A percentile compares a stretch with the other conserved stretches of the same genome.
These are phyloP conservation scores for Drosophila prosaltans DNA, from an alignment of 1,140 invertebrate species.

Conservation along the genomic window DNA sequence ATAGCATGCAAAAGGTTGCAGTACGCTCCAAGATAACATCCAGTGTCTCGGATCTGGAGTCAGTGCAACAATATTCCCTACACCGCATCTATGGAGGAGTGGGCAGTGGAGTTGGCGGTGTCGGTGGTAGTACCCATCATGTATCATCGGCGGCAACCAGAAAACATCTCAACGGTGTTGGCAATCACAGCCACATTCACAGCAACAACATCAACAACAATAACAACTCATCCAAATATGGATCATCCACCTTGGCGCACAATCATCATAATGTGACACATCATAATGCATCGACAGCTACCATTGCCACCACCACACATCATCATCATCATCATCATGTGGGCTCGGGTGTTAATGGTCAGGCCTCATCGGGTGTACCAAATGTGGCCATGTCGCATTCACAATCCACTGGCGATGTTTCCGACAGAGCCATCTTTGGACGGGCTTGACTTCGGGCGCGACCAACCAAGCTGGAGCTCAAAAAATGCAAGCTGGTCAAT, in stretches of 20 bases:
- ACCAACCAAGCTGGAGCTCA: slow-evolving; percentile 81
- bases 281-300: slow-evolving; percentile 76
- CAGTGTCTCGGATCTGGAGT: slow-evolving; percentile 79
- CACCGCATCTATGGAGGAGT: slow-evolving; percentile 75
- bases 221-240: slow-evolving; percentile 48
- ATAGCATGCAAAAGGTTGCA: slow-evolving; percentile 81
- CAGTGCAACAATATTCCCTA: slow-evolving; percentile 79
- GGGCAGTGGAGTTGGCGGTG: slow-evolving; percentile 20
- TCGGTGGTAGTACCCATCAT: slow-evolving; percentile 64
- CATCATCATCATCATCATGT: slow-evolving; percentile 61
- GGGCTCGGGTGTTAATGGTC: slow-evolving; percentile 5
- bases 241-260: slow-evolving; percentile 67
- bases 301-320: slow-evolving; percentile 65
- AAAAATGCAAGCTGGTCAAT: slow-evolving; percentile 82
- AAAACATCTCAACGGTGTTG: slow-evolving; percentile 64
- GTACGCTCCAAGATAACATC: slow-evolving; percentile 81
- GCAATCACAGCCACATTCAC: neutral
- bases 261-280: slow-evolving; percentile 74
- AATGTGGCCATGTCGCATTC: slow-evolving; percentile 84
- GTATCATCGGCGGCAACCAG: slow-evolving; percentile 72
- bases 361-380: slow-evolving; percentile 29
- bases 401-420: slow-evolving; percentile 86
- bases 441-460: slow-evolving; percentile 85
- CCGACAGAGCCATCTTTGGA: slow-evolving; percentile 84
- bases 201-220: slow-evolving; percentile 24